Percentiles rank a stretch among this genome's conserved stretches.
Conservation (phyloP, 2,797 vertebrate species). For the Microtus agrestis region DNA sequence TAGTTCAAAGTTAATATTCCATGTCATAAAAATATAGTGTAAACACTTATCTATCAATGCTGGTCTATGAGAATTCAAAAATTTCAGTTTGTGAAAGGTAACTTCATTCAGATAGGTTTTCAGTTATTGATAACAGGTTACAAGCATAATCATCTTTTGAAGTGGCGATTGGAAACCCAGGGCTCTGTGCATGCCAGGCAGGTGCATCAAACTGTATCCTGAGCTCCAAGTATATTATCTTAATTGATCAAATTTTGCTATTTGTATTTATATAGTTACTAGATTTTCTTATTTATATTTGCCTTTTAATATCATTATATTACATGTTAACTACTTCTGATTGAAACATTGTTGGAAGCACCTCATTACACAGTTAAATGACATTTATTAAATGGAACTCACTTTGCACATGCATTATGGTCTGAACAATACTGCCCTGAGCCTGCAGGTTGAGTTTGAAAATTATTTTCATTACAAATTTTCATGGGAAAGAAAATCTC, state of each 20-base stretch:
- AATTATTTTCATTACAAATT: constrained; percentile 21
- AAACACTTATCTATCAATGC: not conserved
- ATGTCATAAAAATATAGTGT: constrained; percentile 15
- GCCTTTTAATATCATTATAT: not conserved
- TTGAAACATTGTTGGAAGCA: constrained; percentile 12
- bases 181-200: not conserved
- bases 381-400: not conserved
- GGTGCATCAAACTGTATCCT: not conserved
- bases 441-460: constrained; percentile 23
- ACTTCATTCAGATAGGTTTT: not conserved
- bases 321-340: not conserved
- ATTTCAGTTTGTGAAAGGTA: constrained; percentile 55
- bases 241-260: not conserved
- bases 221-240: not conserved
- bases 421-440: not conserved
- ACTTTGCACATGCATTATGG: not conserved
- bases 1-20: constrained; percentile 46
- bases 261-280: not conserved
- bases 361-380: not conserved
- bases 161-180: not conserved
- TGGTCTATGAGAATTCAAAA: not conserved
- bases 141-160: not conserved
- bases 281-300: constrained; percentile 16
- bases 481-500: not conserved
- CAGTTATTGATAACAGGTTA: not conserved